Base-by-base conservation (phyloP, 2,113 vertebrate genomes). In the Romanogobio albipinnatus region DNA sequence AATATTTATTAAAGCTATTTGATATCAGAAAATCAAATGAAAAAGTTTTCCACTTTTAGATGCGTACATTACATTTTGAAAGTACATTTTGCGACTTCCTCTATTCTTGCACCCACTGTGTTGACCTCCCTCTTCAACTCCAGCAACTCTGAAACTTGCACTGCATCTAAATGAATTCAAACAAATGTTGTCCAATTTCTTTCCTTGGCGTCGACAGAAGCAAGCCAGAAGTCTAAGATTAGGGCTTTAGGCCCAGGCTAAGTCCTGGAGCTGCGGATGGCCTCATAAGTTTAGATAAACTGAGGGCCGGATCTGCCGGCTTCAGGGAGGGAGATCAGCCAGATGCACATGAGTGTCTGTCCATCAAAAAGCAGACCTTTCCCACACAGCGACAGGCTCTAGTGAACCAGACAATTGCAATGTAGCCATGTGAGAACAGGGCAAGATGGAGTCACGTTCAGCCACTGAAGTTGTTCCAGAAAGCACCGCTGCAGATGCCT, bases 361-460 rank as follows among this genome's bases (percentile, higher is more conserved):
- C 93, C 92, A 92, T 93, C 92, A 94, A 93, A 91, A 90, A 91
- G 90, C 91, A 93, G 93, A 93, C 93, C 92, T 94, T 92, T 94
- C 91, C 93, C 92, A 93, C 92, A 92, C 33, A 90, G 92, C 90
- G 93, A 90, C 84, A 93, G 91, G 94, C 94, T 95, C 93, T 94
- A 95, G 85, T 95, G 94, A 92, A 95, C 92, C 94, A 94, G 93
- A 94, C 94, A 95, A 95, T 95, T 95, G 94, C 94, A 93, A 93
- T 94, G 93, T 95, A 95, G 93, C 93, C 94, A 94, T 93, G 93
- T 95, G 94, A 94, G 92, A 94, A 94, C 91, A 80, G 92, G 91
- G 90, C 91, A 93, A 93, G 92, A 94, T 94, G 93, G 93, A 95
- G 93, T 94, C 93, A 91, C 92, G 93, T 94, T 93, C 87, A 91